Base-by-base conservation (phyloP, 2,888 invertebrate genomes). In the Hypercompe scribonia region DNA sequence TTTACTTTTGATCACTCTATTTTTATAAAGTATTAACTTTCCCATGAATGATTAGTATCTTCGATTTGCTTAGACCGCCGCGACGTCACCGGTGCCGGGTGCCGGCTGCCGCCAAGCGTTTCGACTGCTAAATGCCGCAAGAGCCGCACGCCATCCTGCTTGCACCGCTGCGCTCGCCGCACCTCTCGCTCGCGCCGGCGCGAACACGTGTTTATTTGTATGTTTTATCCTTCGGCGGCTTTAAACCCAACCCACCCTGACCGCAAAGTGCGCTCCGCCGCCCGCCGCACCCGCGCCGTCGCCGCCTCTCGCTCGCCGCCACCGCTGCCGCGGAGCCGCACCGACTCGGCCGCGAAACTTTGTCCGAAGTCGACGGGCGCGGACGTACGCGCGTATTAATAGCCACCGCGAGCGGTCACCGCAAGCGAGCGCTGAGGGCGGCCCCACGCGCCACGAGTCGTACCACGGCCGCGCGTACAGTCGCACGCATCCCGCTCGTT, bases 201-300 rank as follows among this genome's bases (percentile, higher is more conserved):
- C 95, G 96, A 96, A 96, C 96, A 96, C 96, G 95, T 96, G 96
- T 96, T 96, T 96, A 95, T 95, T 95, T 95, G 96, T 95, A 95
- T 96, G 95, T 96, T 96, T 95, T 96, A 94, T 96, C 96, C 96
- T 96, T 96, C 96, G 96, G 96, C 96, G 96, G 96, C 96, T 96
- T 96, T 96, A 96, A 95, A 96, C 96, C 96, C 97, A 95, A 96
- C 97, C 97, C 96, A 96, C 96, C 94, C 93, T 94, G 96, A 97
- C 97, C 97, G 96, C 97, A 97, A 96, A 96, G 96, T 95, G 94
- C 96, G 95, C 95, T 93, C 94, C 93, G 91, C 94, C 94, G 91
- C 95, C 95, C 95, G 93, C 96, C 96, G 96, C 96, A 94, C 96
- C 96, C 94, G 92, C 93, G 91, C 92, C 91, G 92, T 91, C 93